These are phyloP conservation scores for Sthenelais limicola DNA, from an alignment of 2,888 invertebrate species.

Conservation along the genomic window DNA sequence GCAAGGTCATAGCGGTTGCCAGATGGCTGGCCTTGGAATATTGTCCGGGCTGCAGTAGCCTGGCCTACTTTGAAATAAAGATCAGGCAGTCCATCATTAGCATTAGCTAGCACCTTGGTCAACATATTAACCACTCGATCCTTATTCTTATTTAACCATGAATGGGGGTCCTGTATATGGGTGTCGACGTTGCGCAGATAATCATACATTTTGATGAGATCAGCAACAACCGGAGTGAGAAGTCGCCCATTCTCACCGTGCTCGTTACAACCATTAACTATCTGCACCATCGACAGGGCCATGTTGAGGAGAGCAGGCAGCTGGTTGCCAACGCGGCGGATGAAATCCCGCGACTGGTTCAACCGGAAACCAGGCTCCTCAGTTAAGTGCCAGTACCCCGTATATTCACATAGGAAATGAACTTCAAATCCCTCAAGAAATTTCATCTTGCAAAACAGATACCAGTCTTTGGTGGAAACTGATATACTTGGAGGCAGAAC, in stretches of 20 bases:
- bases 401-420: constrained; percentile 57
- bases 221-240: constrained; percentile 53
- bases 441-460: constrained; percentile 53
- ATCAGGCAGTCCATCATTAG: constrained; percentile 55
- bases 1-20: constrained; percentile 52
- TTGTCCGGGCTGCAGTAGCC: constrained; percentile 50
- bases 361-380: constrained; percentile 55
- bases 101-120: constrained; percentile 56
- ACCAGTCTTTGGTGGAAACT: constrained; percentile 54
- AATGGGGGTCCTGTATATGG: constrained; percentile 52
- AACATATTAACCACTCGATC: constrained; percentile 57
- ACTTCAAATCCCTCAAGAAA: constrained; percentile 58
- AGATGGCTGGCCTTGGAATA: constrained; percentile 51
- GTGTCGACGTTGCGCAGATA: constrained; percentile 55
- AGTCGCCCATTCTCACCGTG: constrained; percentile 52
- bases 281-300: constrained; percentile 56
- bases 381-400: constrained; percentile 56
- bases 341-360: constrained; percentile 50
- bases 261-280: constrained; percentile 54
- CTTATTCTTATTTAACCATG: constrained; percentile 56
- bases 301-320: constrained; percentile 50
- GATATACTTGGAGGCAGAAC: constrained; percentile 53
- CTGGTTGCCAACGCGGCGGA: constrained; percentile 50
- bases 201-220: constrained; percentile 56
- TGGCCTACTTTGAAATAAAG: constrained; percentile 57